Evolutionary conservation across 2,888 invertebrate species (phyloP).

Genomic region (Lithosia quadra): DNA sequence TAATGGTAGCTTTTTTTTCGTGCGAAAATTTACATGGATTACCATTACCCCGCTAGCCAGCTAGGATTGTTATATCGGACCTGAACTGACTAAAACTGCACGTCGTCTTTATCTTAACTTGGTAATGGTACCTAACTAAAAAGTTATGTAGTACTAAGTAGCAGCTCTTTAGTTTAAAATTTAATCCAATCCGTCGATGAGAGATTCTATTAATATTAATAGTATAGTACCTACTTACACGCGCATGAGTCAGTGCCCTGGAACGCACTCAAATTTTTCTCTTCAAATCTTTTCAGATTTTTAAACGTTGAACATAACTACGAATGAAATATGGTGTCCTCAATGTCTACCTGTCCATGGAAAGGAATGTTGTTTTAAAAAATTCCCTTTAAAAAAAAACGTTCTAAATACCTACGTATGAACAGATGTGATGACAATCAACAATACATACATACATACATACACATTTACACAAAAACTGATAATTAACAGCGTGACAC

Average conservation of each 20-base stretch:
- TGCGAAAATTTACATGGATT: no score
- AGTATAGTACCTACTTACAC: background rate
- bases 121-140: no score
- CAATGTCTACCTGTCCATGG: background rate
- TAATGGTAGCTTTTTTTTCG: no score
- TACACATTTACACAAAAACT: constrained; percentile 22
- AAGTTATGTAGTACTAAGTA: no score
- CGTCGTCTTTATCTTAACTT: no score
- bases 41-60: no score
- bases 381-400: background rate
- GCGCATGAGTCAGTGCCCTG: no score
- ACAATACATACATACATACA: background rate
- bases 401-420: background rate
- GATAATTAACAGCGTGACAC: constrained; percentile 50
- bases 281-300: no score
- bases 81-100: no score
- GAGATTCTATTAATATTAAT: no score
- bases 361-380: background rate
- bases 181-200: background rate
- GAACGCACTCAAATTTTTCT: background rate
- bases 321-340: background rate
- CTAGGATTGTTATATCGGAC: no score
- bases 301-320: background rate
- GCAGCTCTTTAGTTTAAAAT: no score
- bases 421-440: background rate